Base-by-base conservation (phyloP, 1,140 invertebrate genomes). In the Rhagoletis zephyria region DNA sequence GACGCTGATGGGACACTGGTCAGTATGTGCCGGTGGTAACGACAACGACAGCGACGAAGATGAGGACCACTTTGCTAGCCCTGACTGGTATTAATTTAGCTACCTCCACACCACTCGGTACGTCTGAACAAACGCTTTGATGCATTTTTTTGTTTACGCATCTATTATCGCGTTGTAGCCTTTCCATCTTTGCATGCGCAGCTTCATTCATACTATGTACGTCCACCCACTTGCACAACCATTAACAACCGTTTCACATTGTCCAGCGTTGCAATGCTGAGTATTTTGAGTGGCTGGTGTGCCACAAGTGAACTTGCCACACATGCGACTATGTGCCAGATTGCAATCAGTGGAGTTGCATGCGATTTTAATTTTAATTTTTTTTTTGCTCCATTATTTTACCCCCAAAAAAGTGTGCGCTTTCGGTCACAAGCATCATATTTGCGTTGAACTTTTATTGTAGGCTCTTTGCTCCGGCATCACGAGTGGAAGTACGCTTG, bases 221-320 rank as follows among this genome's bases (percentile, higher is more conserved):
- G 30, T 42, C 2, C 30, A 30, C 19, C 19, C 40, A 40, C 40
- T 40, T 74, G 40, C 67, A 12, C 45, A 14, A 42, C 67, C 14
- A 7, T 30, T 30, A 30, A 30, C 30, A 30, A 30, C 12, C 12
- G 2, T 74, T 42, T 48, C 42, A 74, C 16, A 6, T 14, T 42
- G 42, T 16, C 67, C 30, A 40, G 16, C 10, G 16, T 45, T 74
- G 42, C 40, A 74, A 6, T 74, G 42, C 42, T 45, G 67, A 1
- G 1, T 56, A 42, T 14, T 74, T 74, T 74, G 67, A 74, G 67
- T 74, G 67, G 67, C 67, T 74, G 67, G 67, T 74, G 40, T 74
- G 67, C 67, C 67, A 12, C 67, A 74, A 74, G 67, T 74, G 67
- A 74, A 74, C 67, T 74, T 74, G 67, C 67, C 42, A 74, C 30